Conservation (phyloP, 2,797 vertebrate genomes). For the Ammospiza maritima region DNA sequence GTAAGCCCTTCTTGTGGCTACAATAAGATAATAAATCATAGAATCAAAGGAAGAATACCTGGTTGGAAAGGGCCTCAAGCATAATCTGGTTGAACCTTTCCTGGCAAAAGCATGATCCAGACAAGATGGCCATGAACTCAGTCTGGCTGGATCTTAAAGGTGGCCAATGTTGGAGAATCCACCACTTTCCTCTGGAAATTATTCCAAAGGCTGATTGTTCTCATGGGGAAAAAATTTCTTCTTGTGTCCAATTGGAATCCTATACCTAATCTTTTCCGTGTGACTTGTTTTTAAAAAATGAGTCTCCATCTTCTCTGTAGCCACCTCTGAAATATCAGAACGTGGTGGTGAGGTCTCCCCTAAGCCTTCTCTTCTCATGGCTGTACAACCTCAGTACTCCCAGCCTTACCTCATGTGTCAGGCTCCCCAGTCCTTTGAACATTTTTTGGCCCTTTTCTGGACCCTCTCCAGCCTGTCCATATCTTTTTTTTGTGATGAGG, state of each 20-base stretch:
- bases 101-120: not conserved
- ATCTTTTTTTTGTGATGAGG: not conserved
- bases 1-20: not conserved
- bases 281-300: not conserved
- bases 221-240: not conserved
- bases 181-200: not conserved
- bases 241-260: not conserved
- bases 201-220: not conserved
- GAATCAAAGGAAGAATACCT: not conserved
- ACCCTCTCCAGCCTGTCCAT: not conserved
- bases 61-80: no score
- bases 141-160: not conserved
- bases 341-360: not conserved
- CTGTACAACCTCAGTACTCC: not conserved
- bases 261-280: not conserved
- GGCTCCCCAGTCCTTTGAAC: rapidly evolving
- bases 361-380: not conserved
- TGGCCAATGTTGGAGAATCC: not conserved
- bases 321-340: not conserved
- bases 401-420: not conserved
- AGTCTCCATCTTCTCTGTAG: not conserved
- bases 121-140: not conserved
- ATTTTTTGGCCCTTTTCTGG: not conserved
- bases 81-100: not conserved
- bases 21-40: not conserved